Base-by-base conservation (phyloP, 64 coral and sea anemone genomes). In the Montipora cactus region DNA sequence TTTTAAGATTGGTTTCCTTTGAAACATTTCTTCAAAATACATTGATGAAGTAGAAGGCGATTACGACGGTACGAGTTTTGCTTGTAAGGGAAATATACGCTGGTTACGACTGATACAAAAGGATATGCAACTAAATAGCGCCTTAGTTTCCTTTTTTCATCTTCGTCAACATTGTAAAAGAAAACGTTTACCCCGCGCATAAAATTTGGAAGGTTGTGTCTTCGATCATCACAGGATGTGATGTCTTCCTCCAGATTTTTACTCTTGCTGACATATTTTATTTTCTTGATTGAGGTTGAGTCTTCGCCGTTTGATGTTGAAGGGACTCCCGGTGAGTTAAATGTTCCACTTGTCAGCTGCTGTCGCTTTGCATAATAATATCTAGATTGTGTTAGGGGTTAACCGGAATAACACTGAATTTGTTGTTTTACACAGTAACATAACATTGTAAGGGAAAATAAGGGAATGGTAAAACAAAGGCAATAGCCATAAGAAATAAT, bases 51-150 rank as follows among this genome's bases (percentile, higher is more conserved):
- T 37, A 37, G 37, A 37, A 37, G 37, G 37, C 37, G 37, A 2
- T 37, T 37, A 37, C 37, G 37, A 37, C 37, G 37, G 37, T 37
- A 2, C 37, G 37, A 37, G 37, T 37, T 37, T 37, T 37, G 37
- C 37, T 37, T 37, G 37, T 37, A 37, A 15, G 61, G 9, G 14
- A 64, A 15, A 64, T 15, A 64, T 16, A 64, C 13, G 61, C 14
- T 15, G 0, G 14, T 16, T 15, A 64, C 9, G 4, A 64, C 13
- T 64, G 61, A 64, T 14, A 64, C 51, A 74, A 84, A 92, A 98
- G 96, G 96, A 98, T 98, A 98, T 98, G 96, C 96, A 83, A 98
- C 81, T 57, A 98, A 48, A 58, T 95, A 95, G 49, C 96, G 79
- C 2, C 58, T 89, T 19, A 98, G 74, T 89, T 77, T 87, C 71